These are phyloP conservation scores for pig (Sus scrofa) DNA, from an alignment of 2,113 vertebrate genomes.

Conservation along the genomic window DNA sequence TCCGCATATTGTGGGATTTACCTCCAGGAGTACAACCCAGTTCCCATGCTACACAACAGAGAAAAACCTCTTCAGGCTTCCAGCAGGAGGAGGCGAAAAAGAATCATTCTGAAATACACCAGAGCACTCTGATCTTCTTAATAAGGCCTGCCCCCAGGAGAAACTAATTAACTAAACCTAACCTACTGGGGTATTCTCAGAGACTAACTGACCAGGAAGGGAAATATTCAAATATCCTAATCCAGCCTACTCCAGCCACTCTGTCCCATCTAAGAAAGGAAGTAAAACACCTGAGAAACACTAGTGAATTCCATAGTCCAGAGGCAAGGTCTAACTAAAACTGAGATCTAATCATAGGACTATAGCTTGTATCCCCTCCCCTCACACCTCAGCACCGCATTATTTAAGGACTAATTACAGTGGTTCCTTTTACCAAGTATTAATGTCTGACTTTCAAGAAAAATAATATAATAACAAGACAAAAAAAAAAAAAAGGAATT, in stretches of 20 bases:
- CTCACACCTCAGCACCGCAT: background rate
- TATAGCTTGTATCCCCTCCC: background rate
- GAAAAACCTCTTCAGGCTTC: background rate
- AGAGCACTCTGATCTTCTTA: background rate
- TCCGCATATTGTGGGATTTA: background rate
- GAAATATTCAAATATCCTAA: background rate
- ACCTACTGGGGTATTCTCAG: background rate
- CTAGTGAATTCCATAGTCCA: background rate
- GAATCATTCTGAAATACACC: background rate
- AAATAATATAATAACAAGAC: background rate
- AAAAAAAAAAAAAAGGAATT: background rate
- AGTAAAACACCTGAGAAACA: background rate
- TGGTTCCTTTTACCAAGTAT: background rate
- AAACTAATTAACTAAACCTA: background rate
- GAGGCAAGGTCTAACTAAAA: background rate
- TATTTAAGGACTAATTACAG: background rate
- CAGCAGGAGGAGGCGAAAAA: background rate
- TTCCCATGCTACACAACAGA: background rate
- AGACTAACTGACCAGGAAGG: background rate
- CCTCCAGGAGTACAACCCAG: background rate
- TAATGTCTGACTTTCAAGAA: background rate
- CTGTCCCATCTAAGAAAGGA: background rate
- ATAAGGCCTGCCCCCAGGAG: background rate
- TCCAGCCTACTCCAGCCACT: background rate
- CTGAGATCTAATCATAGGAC: background rate